Conservation (phyloP, 2,888 invertebrate genomes). For the Cyrtodaria siliqua region DNA sequence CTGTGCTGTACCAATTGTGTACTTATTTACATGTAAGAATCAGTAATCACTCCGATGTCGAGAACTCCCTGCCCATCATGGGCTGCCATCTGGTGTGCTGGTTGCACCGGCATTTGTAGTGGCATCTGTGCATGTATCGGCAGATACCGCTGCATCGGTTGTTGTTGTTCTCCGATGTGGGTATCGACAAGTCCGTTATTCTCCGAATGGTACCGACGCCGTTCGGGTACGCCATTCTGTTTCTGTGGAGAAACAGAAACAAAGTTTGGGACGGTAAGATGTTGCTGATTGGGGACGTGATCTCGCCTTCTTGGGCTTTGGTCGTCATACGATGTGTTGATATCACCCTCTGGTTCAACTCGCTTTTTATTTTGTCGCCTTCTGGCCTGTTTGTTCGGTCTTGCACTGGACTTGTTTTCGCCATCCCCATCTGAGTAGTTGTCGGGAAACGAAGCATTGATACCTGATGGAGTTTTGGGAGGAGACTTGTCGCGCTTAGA, state of each 20-base stretch:
- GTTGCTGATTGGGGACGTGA: slow-evolving; percentile 39
- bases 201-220: slow-evolving; percentile 47
- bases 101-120: slow-evolving; percentile 25
- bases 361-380: slow-evolving; percentile 34
- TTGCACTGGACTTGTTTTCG: not conserved
- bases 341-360: slow-evolving; percentile 59
- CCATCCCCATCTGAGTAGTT: not conserved
- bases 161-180: slow-evolving; percentile 34
- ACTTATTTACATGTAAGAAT: slow-evolving; percentile 63
- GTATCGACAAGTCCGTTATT: slow-evolving; percentile 46
- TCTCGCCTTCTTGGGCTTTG: slow-evolving; percentile 12
- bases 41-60: slow-evolving; percentile 55
- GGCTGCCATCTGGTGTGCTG: slow-evolving; percentile 14
- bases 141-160: slow-evolving; percentile 12
- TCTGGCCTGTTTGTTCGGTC: slow-evolving; percentile 16
- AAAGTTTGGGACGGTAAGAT: slow-evolving; percentile 27
- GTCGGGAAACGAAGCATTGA: not conserved
- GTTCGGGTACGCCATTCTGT: slow-evolving; percentile 2
- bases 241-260: not conserved
- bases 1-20: no score
- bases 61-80: slow-evolving; percentile 11
- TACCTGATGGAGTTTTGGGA: not conserved
- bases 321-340: slow-evolving; percentile 48
- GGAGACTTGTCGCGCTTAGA: slow-evolving; percentile 28
- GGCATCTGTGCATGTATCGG: not conserved